Conservation (phyloP, 2,888 invertebrate genomes). For the Diloba caeruleocephala region DNA sequence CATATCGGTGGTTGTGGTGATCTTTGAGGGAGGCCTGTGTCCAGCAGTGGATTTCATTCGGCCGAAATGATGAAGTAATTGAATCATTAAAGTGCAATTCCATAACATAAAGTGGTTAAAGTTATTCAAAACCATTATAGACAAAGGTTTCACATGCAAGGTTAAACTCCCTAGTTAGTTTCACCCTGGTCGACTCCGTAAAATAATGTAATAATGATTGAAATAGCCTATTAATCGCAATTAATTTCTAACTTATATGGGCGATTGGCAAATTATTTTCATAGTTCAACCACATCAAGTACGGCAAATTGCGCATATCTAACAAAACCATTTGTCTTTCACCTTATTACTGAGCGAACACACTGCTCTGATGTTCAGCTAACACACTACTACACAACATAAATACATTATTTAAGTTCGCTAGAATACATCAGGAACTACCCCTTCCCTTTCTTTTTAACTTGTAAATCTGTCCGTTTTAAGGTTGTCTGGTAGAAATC, state of each 20-base stretch:
- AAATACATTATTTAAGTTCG: too few species aligned
- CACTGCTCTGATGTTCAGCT: conserved; percentile 1
- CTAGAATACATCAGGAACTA: too few species aligned
- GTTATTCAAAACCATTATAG: too few species aligned
- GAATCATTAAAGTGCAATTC: too few species aligned
- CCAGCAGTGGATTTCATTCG: too few species aligned
- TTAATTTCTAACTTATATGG: conserved; percentile 37
- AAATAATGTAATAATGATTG: conserved; percentile 36
- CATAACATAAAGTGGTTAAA: too few species aligned
- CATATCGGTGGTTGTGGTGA: too few species aligned
- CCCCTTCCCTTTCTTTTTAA: too few species aligned
- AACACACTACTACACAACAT: neutral
- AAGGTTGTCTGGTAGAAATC: too few species aligned
- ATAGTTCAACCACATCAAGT: conserved; percentile 20
- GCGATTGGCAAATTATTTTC: conserved; percentile 24
- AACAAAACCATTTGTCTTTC: conserved; percentile 38
- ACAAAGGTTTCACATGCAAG: neutral
- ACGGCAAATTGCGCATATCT: conserved; percentile 28
- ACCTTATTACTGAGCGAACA: conserved; percentile 17
- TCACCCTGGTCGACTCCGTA: conserved; percentile 20
- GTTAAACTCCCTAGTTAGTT: conserved; percentile 13
- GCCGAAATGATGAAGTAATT: too few species aligned
- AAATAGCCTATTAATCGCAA: conserved; percentile 15
- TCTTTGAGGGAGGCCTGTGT: too few species aligned
- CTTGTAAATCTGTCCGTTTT: too few species aligned